phyloP scores from a whole-genome alignment of 2,888 invertebrate genomes.

The Trissoscelio sp. region DNA sequence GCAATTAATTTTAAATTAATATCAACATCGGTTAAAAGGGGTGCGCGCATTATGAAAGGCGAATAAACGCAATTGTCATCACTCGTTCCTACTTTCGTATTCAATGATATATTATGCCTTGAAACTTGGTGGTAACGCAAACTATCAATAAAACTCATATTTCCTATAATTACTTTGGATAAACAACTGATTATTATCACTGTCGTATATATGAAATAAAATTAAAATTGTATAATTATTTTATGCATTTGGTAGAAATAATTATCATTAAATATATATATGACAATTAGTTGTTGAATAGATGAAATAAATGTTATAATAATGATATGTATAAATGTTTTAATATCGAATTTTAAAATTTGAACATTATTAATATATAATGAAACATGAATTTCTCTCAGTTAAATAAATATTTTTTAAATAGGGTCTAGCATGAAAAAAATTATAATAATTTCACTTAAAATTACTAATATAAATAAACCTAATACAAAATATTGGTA shows the following conservation, averaged over 20 bases:
- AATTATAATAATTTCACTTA: too few species aligned
- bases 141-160: slow-evolving; percentile 11
- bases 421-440: too few species aligned
- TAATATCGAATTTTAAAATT: too few species aligned
- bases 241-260: not conserved
- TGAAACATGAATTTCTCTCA: too few species aligned
- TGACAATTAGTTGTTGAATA: too few species aligned
- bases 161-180: not conserved
- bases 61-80: slow-evolving; percentile 50
- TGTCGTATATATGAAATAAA: not conserved
- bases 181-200: not conserved
- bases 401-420: too few species aligned
- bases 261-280: too few species aligned
- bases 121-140: not conserved
- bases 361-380: too few species aligned
- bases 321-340: too few species aligned
- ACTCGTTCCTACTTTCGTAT: slow-evolving; percentile 8
- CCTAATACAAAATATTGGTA: too few species aligned
- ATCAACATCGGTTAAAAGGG: slow-evolving; percentile 70
- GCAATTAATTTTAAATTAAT: slow-evolving; percentile 81
- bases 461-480: too few species aligned
- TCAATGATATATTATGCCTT: slow-evolving; percentile 18
- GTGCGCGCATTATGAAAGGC: slow-evolving; percentile 6
- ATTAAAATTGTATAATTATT: not conserved
- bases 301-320: too few species aligned